Base-by-base conservation (phyloP, 2,888 invertebrate species). In the Aspidapion aeneum region DNA sequence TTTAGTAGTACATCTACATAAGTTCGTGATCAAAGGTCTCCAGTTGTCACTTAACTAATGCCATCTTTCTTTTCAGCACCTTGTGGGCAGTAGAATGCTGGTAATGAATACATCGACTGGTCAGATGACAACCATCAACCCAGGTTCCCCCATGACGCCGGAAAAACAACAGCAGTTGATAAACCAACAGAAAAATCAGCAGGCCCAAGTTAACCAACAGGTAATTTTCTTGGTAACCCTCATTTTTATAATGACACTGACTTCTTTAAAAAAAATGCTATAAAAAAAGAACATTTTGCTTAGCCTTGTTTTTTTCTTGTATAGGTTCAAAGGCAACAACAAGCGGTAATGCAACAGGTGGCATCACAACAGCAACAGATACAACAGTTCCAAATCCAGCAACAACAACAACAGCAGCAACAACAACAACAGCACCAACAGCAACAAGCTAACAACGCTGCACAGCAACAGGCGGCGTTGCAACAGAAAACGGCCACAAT, bases 21-120 rank as follows among this genome's bases (percentile, higher is more conserved):
- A n/a, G n/a, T n/a, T n/a, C n/a, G n/a, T n/a, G n/a, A n/a, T n/a
- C n/a, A n/a, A n/a, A n/a, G n/a, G n/a, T n/a, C n/a, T n/a, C n/a
- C n/a, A n/a, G n/a, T n/a, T n/a, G n/a, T n/a, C n/a, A n/a, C n/a
- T n/a, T 3, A 35, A 35, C 3, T 12, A 35, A 3, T 55, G 7
- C n/a, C 21, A 21, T 21, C 18, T 58, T 16, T 18, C 20, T 52
- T 59, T 60, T 57, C 35, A 35, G 35, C 52, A 52, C 52, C 17
- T 52, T 7, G 52, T 52, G 17, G 52, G 52, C 52, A 52, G 52
- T 74, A 86, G 86, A 71, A 78, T 86, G 74, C 70, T 86, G 61
- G 81, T 86, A 59, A 86, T 86, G 86, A 86, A 84, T 70, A 77
- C 85, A 0, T 77, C 81, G 19, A 83, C 84, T 0, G 85, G 85